phyloP scores from a whole-genome alignment of 2,797 vertebrate genomes.

The Thamnophis elegans region DNA sequence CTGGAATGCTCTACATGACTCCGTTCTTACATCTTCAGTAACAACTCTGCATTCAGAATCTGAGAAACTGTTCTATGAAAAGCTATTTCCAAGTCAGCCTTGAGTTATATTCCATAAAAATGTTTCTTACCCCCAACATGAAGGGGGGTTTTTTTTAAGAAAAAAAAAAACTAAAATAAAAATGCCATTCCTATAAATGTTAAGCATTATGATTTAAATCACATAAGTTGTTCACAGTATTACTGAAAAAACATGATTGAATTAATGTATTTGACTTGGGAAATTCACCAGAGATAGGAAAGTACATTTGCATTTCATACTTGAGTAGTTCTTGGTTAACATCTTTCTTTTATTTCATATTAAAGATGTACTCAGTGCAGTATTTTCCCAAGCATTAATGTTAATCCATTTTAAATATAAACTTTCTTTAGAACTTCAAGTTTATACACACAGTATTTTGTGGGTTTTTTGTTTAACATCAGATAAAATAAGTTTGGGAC shows the following conservation, averaged over 20 bases:
- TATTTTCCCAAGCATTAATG: not conserved
- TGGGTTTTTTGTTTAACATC: not conserved
- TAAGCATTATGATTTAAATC: conserved; percentile 17
- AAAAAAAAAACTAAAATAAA: not conserved
- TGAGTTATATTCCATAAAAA: not conserved
- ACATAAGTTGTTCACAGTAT: conserved; percentile 13
- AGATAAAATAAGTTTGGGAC: not conserved
- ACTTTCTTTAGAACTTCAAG: not conserved
- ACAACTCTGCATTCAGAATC: not conserved
- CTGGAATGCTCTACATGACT: too few relatives aligned
- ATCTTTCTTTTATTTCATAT: not conserved
- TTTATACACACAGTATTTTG: not conserved
- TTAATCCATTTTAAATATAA: not conserved
- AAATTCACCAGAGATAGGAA: conserved; percentile 13
- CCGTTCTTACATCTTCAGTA: too few relatives aligned
- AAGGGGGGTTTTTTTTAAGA: not conserved
- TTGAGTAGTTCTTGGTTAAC: conserved; percentile 1
- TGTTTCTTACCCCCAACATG: not conserved
- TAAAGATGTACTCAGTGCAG: not conserved
- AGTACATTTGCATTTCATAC: conserved; percentile 8
- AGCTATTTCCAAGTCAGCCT: not conserved
- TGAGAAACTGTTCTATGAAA: not conserved
- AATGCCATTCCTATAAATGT: not conserved
- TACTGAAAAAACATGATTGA: conserved; percentile 15
- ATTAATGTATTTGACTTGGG: conserved; percentile 18